Evolutionary conservation across 2,113 vertebrate species (phyloP).

Genomic region (Paracanthobrama guichenoti): DNA sequence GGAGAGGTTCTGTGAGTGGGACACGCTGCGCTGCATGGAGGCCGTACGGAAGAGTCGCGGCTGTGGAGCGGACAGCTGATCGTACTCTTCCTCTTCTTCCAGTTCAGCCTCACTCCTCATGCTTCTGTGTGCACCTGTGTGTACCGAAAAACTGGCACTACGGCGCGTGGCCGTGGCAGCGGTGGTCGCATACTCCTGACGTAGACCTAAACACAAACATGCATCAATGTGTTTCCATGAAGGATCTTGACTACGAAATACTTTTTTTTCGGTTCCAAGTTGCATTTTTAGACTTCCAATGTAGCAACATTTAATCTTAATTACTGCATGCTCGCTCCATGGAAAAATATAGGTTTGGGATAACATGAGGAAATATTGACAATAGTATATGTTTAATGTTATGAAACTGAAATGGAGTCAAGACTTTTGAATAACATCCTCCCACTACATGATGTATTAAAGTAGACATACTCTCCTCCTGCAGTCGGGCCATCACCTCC

Average conservation of each 20-base stretch:
- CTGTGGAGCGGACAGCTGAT: conserved; percentile 91
- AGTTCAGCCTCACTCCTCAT: conserved; percentile 75
- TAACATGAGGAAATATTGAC: not conserved
- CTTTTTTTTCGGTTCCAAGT: not conserved
- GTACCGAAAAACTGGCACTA: conserved; percentile 85
- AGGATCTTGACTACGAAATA: not conserved
- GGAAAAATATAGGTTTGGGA: not conserved
- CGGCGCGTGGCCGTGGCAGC: conserved; percentile 86
- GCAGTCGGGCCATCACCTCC: conserved; percentile 97
- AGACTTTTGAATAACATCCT: not conserved
- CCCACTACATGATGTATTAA: not conserved
- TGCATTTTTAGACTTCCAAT: too few species aligned
- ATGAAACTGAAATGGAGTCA: too few species aligned
- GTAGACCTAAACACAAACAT: conserved; percentile 78
- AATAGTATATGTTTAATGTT: too few species aligned
- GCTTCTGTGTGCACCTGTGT: conserved; percentile 82
- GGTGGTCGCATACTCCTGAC: conserved; percentile 95
- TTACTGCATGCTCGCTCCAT: too few species aligned
- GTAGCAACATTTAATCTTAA: too few species aligned
- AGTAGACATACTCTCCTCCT: conserved; percentile 91
- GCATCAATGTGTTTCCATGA: not conserved
- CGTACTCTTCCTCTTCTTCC: conserved; percentile 91
- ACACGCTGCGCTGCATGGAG: conserved; percentile 84
- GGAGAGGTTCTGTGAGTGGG: conserved; percentile 96
- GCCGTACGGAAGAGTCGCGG: conserved; percentile 84